These are phyloP conservation scores for Calyptomena viridis DNA, from an alignment of 2,113 vertebrate species.

Conservation along the genomic window DNA sequence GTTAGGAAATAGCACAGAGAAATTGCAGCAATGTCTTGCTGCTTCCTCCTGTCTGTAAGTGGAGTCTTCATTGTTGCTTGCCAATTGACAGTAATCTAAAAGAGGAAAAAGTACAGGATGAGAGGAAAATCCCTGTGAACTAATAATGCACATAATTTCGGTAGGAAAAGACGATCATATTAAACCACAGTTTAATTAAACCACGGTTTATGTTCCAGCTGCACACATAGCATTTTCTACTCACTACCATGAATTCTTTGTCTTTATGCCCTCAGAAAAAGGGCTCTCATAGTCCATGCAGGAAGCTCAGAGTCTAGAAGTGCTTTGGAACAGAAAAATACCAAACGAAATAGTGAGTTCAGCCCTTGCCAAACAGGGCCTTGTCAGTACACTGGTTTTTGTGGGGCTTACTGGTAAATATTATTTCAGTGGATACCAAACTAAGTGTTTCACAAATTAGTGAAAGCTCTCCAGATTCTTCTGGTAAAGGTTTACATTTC, in stretches of 20 bases:
- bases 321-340: not conserved
- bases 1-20: not conserved
- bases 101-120: not conserved
- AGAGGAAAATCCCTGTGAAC: not conserved
- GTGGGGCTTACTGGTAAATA: not conserved
- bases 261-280: not conserved
- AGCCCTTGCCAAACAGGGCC: not conserved
- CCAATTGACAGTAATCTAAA: not conserved
- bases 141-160: not conserved
- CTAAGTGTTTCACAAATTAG: not conserved
- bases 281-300: not conserved
- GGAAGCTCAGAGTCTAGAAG: conserved; percentile 16
- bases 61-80: not conserved
- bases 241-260: conserved; percentile 8
- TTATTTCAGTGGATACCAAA: not conserved
- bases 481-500: not conserved
- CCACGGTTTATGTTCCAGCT: conserved; percentile 19
- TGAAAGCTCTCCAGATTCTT: not conserved
- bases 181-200: conserved; percentile 12
- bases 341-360: not conserved
- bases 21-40: not conserved
- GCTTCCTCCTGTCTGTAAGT: not conserved
- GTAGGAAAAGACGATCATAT: not conserved
- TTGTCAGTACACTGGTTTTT: not conserved
- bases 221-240: conserved; percentile 20